Evolutionary conservation across 2,888 invertebrate genomes (phyloP).

Genomic region (Crocallis elinguaria): DNA sequence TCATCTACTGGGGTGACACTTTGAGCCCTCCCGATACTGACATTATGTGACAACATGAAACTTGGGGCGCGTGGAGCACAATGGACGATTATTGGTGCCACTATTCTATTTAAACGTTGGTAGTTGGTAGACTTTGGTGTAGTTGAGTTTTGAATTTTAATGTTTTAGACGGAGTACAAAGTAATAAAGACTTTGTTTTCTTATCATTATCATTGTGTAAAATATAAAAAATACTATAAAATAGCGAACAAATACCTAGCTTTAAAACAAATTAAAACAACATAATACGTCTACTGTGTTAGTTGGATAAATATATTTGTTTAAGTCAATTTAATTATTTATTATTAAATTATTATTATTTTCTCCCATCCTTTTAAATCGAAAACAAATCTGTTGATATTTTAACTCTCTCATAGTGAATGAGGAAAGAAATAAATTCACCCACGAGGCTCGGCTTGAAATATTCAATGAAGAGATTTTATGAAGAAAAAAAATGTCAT

Average conservation of each 20-base stretch:
- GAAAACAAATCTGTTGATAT: slow-evolving; percentile 20
- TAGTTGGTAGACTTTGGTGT: slow-evolving; percentile 36
- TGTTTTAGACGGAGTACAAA: background rate
- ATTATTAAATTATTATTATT: background rate
- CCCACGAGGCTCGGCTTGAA: slow-evolving; percentile 68
- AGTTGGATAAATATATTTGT: too few relatives aligned
- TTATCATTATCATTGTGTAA: too few relatives aligned
- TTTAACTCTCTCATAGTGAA: slow-evolving; percentile 12
- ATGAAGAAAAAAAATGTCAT: slow-evolving; percentile 74
- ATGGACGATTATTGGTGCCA: slow-evolving; percentile 71
- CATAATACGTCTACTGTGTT: too few relatives aligned
- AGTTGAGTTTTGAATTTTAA: slow-evolving; percentile 29
- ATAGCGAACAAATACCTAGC: too few relatives aligned
- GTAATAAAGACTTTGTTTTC: background rate
- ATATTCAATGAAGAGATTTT: slow-evolving; percentile 81
- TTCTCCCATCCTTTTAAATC: background rate
- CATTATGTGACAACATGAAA: slow-evolving; percentile 78
- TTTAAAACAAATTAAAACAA: too few relatives aligned
- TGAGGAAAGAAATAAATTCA: slow-evolving; percentile 67
- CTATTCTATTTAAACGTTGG: slow-evolving; percentile 61
- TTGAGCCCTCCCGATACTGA: slow-evolving; percentile 80
- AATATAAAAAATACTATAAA: too few relatives aligned
- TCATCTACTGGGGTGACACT: slow-evolving; percentile 77
- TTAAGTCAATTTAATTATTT: too few relatives aligned
- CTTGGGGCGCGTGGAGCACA: slow-evolving; percentile 69